Evolutionary conservation across 2,113 vertebrate species (phyloP), one percentile per base, ranked within the genome.

Genomic region (Salvelinus sp.): DNA sequence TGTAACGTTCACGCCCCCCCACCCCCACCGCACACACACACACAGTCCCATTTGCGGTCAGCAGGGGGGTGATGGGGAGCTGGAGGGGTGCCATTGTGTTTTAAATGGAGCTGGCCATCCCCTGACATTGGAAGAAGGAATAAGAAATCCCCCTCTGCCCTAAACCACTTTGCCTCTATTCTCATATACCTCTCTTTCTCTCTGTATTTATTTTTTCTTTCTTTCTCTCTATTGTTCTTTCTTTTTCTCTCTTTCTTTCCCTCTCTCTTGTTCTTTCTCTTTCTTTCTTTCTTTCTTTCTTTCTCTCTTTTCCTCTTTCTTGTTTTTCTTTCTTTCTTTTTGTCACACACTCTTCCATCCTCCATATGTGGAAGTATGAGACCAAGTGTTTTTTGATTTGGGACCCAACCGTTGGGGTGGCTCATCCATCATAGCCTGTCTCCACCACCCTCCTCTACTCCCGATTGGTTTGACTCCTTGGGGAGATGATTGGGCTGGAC

Each of bases 391-490:
- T 0, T 75, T 82, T 87, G 86, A 80, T 82, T 87, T 82, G 78
- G 33, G 70, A 70, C 76, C 65, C 78, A 66, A 76, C 72, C 3
- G 80, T 81, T 78, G 70, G 77, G 72, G 74, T 83, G 81, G 86
- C 75, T 87, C 86, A 90, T 90, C 90, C 84, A 85, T 70, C 38
- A 71, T 81, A 69, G 71, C 77, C 72, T 83, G 81, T 82, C 73
- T 30, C 16, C 47, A 30, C 14, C 9, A 44, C 38, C 22, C 62
- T 73, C 72, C 9, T 44, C 50, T n/a, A 44, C 68, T 22, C 7
- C 33, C 69, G 76, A 28, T 73, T 44, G 74, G 79, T 77, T 83
- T 76, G 78, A 76, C 79, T 82, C 23, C 82, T 50, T 65, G 85
- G 86, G 84, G 78, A 83, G 72, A 82, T 71, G 64, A 65, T 20